Base-by-base conservation (phyloP, 2,797 vertebrate species). In the Megaceryle alcyon region DNA sequence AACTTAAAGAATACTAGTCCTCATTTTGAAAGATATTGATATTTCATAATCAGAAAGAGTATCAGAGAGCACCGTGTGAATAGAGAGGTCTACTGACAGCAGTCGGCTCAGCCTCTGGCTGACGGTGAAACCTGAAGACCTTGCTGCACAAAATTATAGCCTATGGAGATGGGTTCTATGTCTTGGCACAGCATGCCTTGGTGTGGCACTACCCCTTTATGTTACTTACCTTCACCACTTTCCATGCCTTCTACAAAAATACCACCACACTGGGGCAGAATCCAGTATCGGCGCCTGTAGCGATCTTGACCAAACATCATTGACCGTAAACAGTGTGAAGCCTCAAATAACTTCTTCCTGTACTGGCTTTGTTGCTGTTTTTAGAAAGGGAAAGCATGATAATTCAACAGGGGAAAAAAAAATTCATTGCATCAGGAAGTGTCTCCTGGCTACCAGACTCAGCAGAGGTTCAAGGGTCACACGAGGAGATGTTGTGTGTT, bases 261-360 rank as follows among this genome's bases (percentile, higher is more conserved):
- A 1, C 99, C 99, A 6, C 99, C 99, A 56, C 99, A 99, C 9
- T 99, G 98, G 8, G 99, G 99, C 88, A 99, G 98, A 86, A 99
- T 98, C 99, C 99, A 99, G 97, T 99, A 99, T 18, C 98, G 98
- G n/a, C 99, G 98, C 94, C 98, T 98, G 92, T 99, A 99, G 29
- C 99, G 99, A 96, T 99, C 99, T 92, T 99, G 99, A 35, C 99
- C 99, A 28, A 99, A 98, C 98, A 98, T 98, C 98, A 99, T 98
- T 0, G 99, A 99, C 81, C 99, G 99, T 78, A 99, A 97, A 9
- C 97, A 98, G 91, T 99, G 98, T 2, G 99, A 99, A 2, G 98
- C 98, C 80, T 99, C 99, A 87, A 99, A 99, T 44, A 99, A 97
- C 95, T 99, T 99, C 96, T 98, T 98, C 75, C 99, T 98, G 96